Evolutionary conservation across 2,797 vertebrate species (phyloP), one percentile per base, ranked within the genome.

Genomic region (Poecile montanus): DNA sequence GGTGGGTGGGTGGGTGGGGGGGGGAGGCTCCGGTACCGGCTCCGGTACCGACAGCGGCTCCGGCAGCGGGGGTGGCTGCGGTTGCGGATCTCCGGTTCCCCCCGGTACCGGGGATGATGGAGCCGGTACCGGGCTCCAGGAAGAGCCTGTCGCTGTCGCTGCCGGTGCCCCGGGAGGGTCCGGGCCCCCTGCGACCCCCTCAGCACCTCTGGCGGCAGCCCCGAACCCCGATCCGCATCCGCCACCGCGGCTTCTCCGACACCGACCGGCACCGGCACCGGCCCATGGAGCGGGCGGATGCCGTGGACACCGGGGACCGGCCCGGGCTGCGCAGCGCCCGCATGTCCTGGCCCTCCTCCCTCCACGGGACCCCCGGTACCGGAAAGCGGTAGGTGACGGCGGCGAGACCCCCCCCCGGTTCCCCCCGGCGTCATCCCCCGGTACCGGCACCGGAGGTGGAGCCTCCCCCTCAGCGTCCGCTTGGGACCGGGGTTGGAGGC

Each of bases 161-260:
- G 82, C 98, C 99, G 62, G 98, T 99, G 92, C 98, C 98, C 79
- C 98, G 99, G 96, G 99, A 99, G 95, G 98, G 98, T 48, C 98
- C 99, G 95, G 98, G 98, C 89, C 98, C 99, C 89, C 98, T 99
- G 50, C 99, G 98, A 87, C 99, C 99, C 63, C 99, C 98, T 90
- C 99, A 99, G 97, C 99, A 99, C 98, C 98, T 99, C 32, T 99
- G 99, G 99, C 98, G 99, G 83, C 99, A 99, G 95, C 99, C 99
- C 48, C 98, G 99, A 89, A 99, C 99, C 95, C 99, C 99, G 65
- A 99, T 99, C 97, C 98, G 98, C 85, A 99, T 99, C 97, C 98
- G 99, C 92, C 99, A 99, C 95, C 98, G 99, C 51, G 99, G 99
- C 19, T 99, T 99, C 97, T 99, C 99, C 29, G 99, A 99, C 97